Evolutionary conservation across 2,888 invertebrate genomes (phyloP), one percentile per base, ranked within the genome.

Genomic region (Halictus ligatus): DNA sequence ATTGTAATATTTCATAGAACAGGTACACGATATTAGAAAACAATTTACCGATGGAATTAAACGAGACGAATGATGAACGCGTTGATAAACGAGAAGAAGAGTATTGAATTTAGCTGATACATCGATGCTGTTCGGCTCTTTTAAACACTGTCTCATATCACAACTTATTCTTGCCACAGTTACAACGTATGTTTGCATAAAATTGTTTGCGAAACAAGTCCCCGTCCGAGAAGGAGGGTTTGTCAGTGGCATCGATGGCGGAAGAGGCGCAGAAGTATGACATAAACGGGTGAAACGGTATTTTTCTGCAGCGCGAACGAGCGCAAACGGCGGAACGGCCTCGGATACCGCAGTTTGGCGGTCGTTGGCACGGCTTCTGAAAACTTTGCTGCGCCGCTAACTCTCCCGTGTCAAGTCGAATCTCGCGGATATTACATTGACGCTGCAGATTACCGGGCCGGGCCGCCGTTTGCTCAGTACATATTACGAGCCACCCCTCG

Each of bases 401-500:
- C 90, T 90, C 85, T 80, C 71, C 89, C 89, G 86, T 89, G 91
- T 90, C 90, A 91, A 88, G 91, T 85, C 85, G 88, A 91, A 91
- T 91, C 91, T 88, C 91, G 90, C 91, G 90, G 93, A 94, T 94
- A 94, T 94, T 94, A 94, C 93, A 94, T 94, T 94, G 94, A 94
- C 93, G 94, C 91, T 90, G 91, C 92, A 94, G 94, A 94, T 94
- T 94, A 94, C 89, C 90, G 88, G 88, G 89, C 89, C 86, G 82
- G 81, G 87, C 88, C 91, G 91, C 89, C 91, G 92, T 94, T 94
- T 94, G 92, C 93, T 93, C 92, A 91, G 93, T 93, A 93, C 93
- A 93, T 93, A 94, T 94, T 94, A 94, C 92, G 86, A 88, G 83
- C 90, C 87, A 88, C 89, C 92, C 85, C 75, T 79, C 78, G 40